Conservation (phyloP, 1,140 invertebrate species). For the Ditylenchus dipsaci region DNA sequence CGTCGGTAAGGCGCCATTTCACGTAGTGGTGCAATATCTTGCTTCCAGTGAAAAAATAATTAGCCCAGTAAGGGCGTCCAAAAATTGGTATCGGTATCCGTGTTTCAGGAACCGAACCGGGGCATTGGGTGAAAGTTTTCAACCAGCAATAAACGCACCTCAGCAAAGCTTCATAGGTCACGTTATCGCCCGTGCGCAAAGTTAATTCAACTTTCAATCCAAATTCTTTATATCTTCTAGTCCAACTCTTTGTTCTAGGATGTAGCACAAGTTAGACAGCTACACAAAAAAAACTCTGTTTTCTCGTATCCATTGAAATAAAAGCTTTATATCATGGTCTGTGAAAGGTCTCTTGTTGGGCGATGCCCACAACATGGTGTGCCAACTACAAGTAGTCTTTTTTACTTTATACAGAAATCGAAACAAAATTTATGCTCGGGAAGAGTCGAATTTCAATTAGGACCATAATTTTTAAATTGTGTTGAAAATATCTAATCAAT, state of each 20-base stretch:
- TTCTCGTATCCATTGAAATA: no score
- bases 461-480: no score
- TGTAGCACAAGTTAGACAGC: not conserved
- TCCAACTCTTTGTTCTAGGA: not conserved
- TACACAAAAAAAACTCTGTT: not conserved
- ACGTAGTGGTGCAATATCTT: no score
- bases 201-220: constrained; percentile 17
- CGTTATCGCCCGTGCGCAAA: constrained; percentile 54
- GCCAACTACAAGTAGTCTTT: no score
- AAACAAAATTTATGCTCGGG: no score
- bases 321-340: constrained; percentile 40
- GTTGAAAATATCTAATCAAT: no score
- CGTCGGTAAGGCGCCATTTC: no score
- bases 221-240: not conserved
- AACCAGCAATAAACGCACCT: constrained; percentile 58
- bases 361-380: no score
- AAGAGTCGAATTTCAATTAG: no score
- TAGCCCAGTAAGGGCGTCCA: constrained; percentile 6
- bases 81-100: constrained; percentile 12
- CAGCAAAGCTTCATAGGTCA: constrained; percentile 56
- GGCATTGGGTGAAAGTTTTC: constrained; percentile 46
- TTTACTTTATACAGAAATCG: no score
- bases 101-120: constrained; percentile 11
- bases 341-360: constrained; percentile 39
- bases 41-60: no score